These are phyloP conservation scores for Picus viridis DNA, from an alignment of 2,797 vertebrate genomes.

Conservation along the genomic window DNA sequence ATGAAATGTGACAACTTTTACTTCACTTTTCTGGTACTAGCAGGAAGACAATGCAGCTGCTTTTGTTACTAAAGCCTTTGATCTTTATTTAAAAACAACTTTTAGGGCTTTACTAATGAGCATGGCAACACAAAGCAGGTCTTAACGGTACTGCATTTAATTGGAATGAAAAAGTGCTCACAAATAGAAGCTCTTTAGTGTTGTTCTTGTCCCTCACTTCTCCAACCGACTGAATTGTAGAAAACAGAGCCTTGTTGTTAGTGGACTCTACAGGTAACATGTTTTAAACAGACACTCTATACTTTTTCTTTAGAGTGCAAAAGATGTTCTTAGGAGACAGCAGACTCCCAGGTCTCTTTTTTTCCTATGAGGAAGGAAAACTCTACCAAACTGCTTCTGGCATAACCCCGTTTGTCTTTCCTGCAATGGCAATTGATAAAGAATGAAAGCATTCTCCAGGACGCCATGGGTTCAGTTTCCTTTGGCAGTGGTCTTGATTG, in stretches of 20 bases:
- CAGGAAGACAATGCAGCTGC: background rate
- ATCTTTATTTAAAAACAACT: constrained; percentile 19
- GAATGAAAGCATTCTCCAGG: constrained; percentile 2
- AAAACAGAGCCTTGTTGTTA: constrained; percentile 12
- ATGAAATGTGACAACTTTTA: background rate
- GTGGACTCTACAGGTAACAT: constrained; percentile 14
- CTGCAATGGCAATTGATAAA: constrained; percentile 7
- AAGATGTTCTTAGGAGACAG: constrained; percentile 45
- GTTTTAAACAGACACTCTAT: background rate
- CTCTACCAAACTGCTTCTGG: constrained; percentile 16
- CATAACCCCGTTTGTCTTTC: background rate
- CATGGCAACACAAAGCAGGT: background rate
- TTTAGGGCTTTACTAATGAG: background rate
- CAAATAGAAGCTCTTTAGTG: background rate
- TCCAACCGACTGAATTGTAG: background rate
- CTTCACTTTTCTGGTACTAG: background rate
- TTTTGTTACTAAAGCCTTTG: background rate
- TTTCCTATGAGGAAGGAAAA: background rate
- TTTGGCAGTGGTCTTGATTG: background rate
- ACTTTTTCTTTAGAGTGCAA: background rate
- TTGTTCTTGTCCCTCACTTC: background rate
- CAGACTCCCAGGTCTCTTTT: constrained; percentile 9
- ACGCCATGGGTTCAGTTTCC: background rate
- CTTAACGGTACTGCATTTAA: background rate
- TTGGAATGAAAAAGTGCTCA: background rate